Evolutionary conservation across 35 echinoderm and acorn worm species (phyloP).

Genomic region (Amphiura filiformis): DNA sequence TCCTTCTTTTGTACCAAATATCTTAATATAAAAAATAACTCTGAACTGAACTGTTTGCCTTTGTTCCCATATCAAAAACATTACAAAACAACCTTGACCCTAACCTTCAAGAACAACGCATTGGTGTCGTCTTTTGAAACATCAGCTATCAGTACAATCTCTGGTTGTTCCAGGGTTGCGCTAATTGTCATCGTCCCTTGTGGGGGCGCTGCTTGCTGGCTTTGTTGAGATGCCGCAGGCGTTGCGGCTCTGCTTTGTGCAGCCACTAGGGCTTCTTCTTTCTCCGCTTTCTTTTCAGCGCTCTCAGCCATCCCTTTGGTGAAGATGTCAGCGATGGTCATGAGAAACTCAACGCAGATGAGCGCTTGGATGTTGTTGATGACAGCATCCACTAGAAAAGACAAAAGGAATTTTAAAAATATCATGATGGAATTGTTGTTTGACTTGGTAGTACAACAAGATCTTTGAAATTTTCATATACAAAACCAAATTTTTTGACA

Average conservation of each 20-base stretch:
- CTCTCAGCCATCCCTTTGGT: slow-evolving; percentile 73
- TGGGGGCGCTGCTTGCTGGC: not conserved
- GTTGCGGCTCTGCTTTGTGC: slow-evolving; percentile 3
- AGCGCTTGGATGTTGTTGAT: slow-evolving; percentile 76
- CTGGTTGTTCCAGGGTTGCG: slow-evolving; percentile 69
- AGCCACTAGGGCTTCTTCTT: slow-evolving; percentile 27
- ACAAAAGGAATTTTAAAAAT: not conserved
- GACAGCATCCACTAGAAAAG: slow-evolving; percentile 64
- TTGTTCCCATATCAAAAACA: too few species aligned
- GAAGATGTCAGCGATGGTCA: slow-evolving; percentile 93
- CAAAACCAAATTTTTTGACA: too few species aligned
- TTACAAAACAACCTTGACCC: too few species aligned
- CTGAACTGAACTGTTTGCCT: too few species aligned
- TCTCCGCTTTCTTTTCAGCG: slow-evolving; percentile 9
- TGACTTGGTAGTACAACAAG: not conserved
- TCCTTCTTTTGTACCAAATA: too few species aligned
- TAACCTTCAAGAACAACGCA: slow-evolving; percentile 82
- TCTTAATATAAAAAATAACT: too few species aligned
- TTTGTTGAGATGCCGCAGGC: not conserved
- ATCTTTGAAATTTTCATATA: not conserved
- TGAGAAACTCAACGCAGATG: slow-evolving; percentile 87
- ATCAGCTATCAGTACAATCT: slow-evolving; percentile 92
- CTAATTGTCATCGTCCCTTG: slow-evolving; percentile 61
- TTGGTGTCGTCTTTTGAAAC: slow-evolving; percentile 78
- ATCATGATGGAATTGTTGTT: not conserved